A percentile compares a stretch with the other conserved stretches of the same genome.
These are phyloP conservation scores for Trichoplusia ni DNA, from an alignment of 1,140 invertebrate species.

Conservation along the genomic window DNA sequence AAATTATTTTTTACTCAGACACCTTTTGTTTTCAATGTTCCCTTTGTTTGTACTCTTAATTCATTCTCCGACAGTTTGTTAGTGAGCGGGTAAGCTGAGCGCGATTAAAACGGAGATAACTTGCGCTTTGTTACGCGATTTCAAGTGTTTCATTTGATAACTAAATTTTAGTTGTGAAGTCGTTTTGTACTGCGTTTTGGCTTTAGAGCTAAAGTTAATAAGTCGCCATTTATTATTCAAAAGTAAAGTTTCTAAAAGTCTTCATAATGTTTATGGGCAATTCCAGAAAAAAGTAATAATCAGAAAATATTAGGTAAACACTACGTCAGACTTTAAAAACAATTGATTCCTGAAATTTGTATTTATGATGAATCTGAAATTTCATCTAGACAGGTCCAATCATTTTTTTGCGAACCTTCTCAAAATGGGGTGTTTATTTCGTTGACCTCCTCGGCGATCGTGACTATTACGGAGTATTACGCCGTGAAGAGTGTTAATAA, in stretches of 20 bases:
- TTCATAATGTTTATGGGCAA: too few species aligned
- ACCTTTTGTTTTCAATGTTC: not conserved
- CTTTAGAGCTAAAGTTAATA: too few species aligned
- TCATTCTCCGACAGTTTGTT: not conserved
- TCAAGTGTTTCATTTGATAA: not conserved
- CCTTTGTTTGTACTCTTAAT: not conserved
- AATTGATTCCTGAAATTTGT: too few species aligned
- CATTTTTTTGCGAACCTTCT: not conserved
- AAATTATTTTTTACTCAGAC: not conserved
- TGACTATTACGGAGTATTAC: slow-evolving; percentile 14
- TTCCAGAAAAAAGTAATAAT: too few species aligned
- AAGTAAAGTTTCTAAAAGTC: too few species aligned
- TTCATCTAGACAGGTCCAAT: slow-evolving; percentile 1
- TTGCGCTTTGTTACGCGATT: not conserved
- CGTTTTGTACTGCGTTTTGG: too few species aligned
- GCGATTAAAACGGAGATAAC: not conserved
- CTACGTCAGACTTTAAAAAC: too few species aligned
- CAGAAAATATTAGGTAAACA: too few species aligned
- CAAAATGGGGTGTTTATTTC: slow-evolving; percentile 15
- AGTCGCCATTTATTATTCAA: too few species aligned
- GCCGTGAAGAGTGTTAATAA: slow-evolving; percentile 21
- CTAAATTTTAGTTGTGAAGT: not conserved
- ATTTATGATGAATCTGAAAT: slow-evolving; percentile 16
- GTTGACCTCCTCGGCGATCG: slow-evolving; percentile 14
- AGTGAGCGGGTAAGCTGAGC: not conserved